Conservation (phyloP, 2,113 vertebrate species). For the Canis aureus region DNA sequence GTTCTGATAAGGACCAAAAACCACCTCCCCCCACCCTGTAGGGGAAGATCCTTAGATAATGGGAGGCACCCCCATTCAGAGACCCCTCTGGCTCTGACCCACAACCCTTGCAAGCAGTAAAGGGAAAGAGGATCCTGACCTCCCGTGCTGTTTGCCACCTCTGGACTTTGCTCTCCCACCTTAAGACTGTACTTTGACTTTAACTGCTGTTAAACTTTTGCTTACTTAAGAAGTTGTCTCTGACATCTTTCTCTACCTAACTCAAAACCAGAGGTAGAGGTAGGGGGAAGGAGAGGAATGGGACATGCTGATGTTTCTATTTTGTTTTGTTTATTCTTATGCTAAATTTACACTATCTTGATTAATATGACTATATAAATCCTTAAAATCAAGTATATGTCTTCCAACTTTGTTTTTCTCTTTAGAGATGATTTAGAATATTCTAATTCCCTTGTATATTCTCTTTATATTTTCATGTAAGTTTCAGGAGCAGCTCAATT, state of each 20-base stretch:
- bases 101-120: neutral
- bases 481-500: slow-evolving; percentile 8
- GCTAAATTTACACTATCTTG: neutral
- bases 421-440: slow-evolving; percentile 7
- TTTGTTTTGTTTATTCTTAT: neutral
- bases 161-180: neutral
- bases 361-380: neutral
- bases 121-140: neutral
- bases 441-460: neutral
- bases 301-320: neutral
- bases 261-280: neutral
- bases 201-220: neutral
- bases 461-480: neutral
- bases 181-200: neutral
- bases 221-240: neutral
- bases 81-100: neutral
- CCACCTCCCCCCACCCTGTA: too few relatives aligned
- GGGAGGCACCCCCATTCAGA: neutral
- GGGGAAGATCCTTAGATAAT: neutral
- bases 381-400: neutral
- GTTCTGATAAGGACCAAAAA: neutral
- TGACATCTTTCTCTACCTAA: neutral
- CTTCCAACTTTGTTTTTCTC: neutral
- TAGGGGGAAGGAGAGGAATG: too few relatives aligned
- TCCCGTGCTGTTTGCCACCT: neutral